Evolutionary conservation across 2,888 invertebrate species (phyloP).

Genomic region (Nowickia ferox): DNA sequence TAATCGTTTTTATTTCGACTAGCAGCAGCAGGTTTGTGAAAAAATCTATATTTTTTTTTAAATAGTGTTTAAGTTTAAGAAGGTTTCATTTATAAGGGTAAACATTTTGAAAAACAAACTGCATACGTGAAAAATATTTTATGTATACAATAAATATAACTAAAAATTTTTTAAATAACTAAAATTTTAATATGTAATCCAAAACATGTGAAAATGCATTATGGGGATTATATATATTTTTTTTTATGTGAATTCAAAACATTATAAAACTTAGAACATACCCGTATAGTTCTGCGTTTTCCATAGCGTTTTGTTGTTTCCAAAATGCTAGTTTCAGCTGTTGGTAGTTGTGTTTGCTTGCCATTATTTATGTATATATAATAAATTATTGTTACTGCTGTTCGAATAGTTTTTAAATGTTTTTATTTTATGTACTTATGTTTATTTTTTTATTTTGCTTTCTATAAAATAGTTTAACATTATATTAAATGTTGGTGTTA

Average conservation of each 20-base stretch:
- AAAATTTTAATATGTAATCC: too few relatives aligned
- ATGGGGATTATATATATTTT: too few relatives aligned
- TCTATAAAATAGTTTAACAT: constrained; percentile 69
- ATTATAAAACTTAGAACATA: background rate
- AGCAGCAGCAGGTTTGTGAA: background rate
- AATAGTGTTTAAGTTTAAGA: background rate
- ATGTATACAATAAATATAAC: too few relatives aligned
- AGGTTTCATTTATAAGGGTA: background rate
- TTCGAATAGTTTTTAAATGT: constrained; percentile 54
- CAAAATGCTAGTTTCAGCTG: constrained; percentile 45
- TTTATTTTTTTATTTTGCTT: background rate
- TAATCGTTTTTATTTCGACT: background rate
- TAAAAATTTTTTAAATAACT: too few relatives aligned
- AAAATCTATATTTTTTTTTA: background rate
- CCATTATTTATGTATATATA: constrained; percentile 51
- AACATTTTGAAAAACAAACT: background rate
- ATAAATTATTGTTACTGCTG: constrained; percentile 69
- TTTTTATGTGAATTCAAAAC: background rate
- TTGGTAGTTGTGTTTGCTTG: constrained; percentile 55
- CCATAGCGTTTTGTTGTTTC: constrained; percentile 41
- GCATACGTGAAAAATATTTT: too few relatives aligned
- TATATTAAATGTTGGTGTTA: constrained; percentile 69
- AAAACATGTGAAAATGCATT: too few relatives aligned
- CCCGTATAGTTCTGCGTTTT: constrained; percentile 36
- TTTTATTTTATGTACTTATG: constrained; percentile 2